Evolutionary conservation across 2,888 invertebrate species (phyloP).

Genomic region (Cosmorhoe ocellata): DNA sequence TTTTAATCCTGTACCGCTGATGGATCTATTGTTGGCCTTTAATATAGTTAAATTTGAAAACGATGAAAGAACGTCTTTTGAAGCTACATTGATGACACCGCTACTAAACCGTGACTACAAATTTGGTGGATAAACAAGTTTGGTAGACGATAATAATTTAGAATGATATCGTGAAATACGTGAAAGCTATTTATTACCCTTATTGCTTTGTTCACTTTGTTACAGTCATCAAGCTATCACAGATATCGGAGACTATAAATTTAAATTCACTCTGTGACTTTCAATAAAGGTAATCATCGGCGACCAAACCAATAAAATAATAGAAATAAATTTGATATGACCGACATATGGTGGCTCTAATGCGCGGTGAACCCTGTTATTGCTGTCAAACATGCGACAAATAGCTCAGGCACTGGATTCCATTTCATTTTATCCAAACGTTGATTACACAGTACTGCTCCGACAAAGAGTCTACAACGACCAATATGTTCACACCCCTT

Average conservation of each 20-base stretch:
- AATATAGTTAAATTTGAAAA: constrained; percentile 66
- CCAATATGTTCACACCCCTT: constrained; percentile 81
- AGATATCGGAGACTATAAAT: constrained; percentile 76
- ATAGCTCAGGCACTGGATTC: constrained; percentile 70
- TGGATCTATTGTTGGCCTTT: constrained; percentile 68
- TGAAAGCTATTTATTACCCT: constrained; percentile 73
- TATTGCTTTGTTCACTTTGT: constrained; percentile 76
- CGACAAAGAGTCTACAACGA: constrained; percentile 70
- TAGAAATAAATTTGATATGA: constrained; percentile 83
- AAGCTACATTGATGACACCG: constrained; percentile 29
- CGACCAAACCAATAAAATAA: constrained; percentile 79
- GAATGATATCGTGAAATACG: constrained; percentile 48
- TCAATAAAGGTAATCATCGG: constrained; percentile 79
- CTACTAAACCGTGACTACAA: constrained; percentile 27
- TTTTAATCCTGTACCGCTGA: constrained; percentile 77
- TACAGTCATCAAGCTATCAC: constrained; percentile 75
- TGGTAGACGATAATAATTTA: constrained; percentile 38
- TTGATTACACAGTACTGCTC: constrained; percentile 81
- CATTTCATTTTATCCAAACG: constrained; percentile 73
- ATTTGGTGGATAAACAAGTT: constrained; percentile 23
- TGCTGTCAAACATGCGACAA: constrained; percentile 82
- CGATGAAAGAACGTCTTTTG: constrained; percentile 48
- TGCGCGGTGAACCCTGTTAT: constrained; percentile 79
- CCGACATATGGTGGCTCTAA: constrained; percentile 80
- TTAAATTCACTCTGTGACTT: constrained; percentile 78